Conservation (phyloP, 2,888 invertebrate genomes). For the Bimastos eiseni region DNA sequence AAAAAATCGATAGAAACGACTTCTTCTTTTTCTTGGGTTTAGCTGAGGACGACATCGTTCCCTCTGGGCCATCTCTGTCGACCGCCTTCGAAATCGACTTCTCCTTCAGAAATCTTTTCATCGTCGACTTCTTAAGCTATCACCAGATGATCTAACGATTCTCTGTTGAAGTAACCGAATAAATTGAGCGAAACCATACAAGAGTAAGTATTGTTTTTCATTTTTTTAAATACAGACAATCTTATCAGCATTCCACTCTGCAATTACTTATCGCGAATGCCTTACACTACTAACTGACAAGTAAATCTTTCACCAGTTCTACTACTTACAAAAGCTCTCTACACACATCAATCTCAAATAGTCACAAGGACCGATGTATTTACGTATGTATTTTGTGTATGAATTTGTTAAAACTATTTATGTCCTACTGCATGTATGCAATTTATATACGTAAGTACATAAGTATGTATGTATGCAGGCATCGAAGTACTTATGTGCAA, state of each 20-base stretch:
- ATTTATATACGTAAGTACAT: no score
- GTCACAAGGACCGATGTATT: no score
- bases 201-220: no score
- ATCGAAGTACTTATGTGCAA: no score
- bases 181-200: no score
- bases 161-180: no score
- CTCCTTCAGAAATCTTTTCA: neutral
- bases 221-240: neutral
- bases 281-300: neutral
- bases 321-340: no score
- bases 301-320: neutral
- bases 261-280: neutral
- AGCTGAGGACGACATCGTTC: neutral
- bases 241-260: neutral
- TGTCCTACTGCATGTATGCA: no score
- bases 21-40: neutral
- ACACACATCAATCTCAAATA: no score
- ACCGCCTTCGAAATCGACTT: neutral
- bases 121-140: neutral
- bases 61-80: neutral
- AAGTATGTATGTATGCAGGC: no score
- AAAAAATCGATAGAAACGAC: neutral
- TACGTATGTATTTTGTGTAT: no score
- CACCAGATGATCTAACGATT: neutral
- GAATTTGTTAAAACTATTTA: no score